Conservation (phyloP, 2,113 vertebrate genomes). For the Daubentonia madagascariensis region DNA sequence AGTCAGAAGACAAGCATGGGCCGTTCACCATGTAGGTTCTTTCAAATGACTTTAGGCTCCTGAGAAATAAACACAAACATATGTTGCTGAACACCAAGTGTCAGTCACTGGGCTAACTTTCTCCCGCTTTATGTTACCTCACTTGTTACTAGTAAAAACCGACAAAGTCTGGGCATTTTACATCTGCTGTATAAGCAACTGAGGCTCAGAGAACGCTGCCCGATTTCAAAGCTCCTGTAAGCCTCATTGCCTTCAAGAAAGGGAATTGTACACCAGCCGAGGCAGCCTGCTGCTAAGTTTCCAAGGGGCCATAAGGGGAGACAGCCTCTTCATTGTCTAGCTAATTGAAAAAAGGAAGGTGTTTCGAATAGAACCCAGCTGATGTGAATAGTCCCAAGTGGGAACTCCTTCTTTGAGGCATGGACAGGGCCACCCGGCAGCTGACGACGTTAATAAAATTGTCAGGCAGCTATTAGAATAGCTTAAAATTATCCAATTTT, state of each 20-base stretch:
- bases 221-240: not conserved
- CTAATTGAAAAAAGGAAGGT: conserved; percentile 63
- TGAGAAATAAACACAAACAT: not conserved
- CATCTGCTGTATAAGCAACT: no score
- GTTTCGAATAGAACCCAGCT: not conserved
- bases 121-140: not conserved
- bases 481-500: conserved; percentile 75
- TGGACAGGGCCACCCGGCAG: conserved; percentile 49
- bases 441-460: conserved; percentile 74
- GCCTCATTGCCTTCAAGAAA: not conserved
- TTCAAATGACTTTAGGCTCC: not conserved
- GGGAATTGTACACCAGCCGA: fast-evolving
- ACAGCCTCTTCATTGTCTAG: conserved; percentile 28
- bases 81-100: not conserved
- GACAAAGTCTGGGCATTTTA: not conserved
- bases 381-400: conserved; percentile 48
- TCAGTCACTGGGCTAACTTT: not conserved
- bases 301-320: not conserved
- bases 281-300: not conserved
- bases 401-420: conserved; percentile 62
- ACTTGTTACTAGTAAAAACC: not conserved
- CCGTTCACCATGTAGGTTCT: not conserved
- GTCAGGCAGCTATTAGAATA: conserved; percentile 74
- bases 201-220: not conserved
- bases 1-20: not conserved